Base-by-base conservation (phyloP, 2,888 invertebrate species). In the Embidobia sp. region DNA sequence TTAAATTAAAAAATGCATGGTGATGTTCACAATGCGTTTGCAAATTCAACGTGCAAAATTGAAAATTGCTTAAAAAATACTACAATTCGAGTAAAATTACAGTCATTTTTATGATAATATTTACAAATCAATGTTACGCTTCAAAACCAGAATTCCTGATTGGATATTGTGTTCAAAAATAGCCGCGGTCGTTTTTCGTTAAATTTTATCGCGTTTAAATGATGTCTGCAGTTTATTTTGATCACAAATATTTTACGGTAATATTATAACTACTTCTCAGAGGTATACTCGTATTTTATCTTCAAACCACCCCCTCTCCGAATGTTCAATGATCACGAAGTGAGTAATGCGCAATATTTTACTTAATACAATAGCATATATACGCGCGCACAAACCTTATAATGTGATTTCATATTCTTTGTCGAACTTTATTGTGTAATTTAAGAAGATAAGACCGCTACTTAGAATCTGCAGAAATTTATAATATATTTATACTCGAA, bases 281-380 rank as follows among this genome's bases (percentile, higher is more conserved):
- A 44, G 49, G 44, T 15, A 73, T 66, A 13, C 49, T 19, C 51
- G 64, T 66, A 66, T 73, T 73, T 73, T 49, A 66, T 59, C 73
- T 64, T 19, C 15, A 10, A 57, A 49, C 49, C 35, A 64, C 55
- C 27, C 35, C 22, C 4, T 40, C 11, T 15, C 31, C 53, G 48
- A 64, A 57, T 49, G 57, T 27, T 64, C 64, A 57, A 64, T 57
- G 57, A 49, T 73, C 64, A 35, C 64, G 55, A 11, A 42, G 73
- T 57, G 73, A 73, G 57, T 57, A 73, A 73, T 64, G 73, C 33
- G 51, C 44, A 42, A 73, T 70, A 57, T 64, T 53, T 64, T 73
- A 73, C 49, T 73, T 73, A 73, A 64, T 73, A 64, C 57, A 49
- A 73, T 42, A 64, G 57, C 57, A 44, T 73, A n/a, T n/a, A 64